Percentiles rank a stretch among this genome's conserved stretches.
Evolutionary conservation across 2,113 vertebrate genomes (phyloP).

Genomic region (Ammodytes marinus): DNA sequence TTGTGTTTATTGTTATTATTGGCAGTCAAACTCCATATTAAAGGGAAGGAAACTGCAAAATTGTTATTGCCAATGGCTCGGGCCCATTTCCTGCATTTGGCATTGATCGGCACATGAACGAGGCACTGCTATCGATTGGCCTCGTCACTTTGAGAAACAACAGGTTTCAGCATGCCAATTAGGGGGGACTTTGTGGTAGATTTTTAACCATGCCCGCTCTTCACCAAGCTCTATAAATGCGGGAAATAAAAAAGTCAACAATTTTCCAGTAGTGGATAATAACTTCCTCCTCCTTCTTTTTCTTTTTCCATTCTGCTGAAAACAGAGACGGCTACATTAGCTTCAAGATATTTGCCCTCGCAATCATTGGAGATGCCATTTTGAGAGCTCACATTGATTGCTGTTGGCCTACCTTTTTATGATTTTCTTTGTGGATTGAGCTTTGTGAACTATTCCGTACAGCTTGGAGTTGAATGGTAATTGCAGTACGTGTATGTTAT

Average conservation of each 20-base stretch:
- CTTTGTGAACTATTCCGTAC: conserved; percentile 24
- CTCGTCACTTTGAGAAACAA: conserved; percentile 57
- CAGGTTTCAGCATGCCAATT: conserved; percentile 54
- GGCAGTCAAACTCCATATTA: conserved; percentile 1
- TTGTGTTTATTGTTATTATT: not conserved
- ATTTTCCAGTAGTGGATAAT: conserved; percentile 29
- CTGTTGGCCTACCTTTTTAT: conserved; percentile 44
- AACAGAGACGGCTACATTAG: conserved; percentile 18
- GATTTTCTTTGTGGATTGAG: conserved; percentile 21
- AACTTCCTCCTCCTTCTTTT: conserved; percentile 13
- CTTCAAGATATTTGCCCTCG: conserved; percentile 17
- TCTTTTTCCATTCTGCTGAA: conserved; percentile 34
- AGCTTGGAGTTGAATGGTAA: conserved; percentile 15
- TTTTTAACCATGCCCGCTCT: conserved; percentile 10
- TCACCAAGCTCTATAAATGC: conserved; percentile 18
- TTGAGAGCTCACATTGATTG: conserved; percentile 48
- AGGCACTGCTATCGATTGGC: conserved; percentile 59
- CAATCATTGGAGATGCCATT: conserved; percentile 29
- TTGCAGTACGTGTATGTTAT: conserved; percentile 33
- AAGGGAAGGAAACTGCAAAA: conserved; percentile 18
- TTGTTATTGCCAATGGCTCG: conserved; percentile 16
- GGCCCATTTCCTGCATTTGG: conserved; percentile 38
- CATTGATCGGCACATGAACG: conserved; percentile 52
- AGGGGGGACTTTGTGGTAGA: conserved; percentile 31
- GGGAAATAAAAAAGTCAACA: conserved; percentile 10